A percentile compares a stretch with the other conserved stretches of the same genome.
Evolutionary conservation across 2,888 invertebrate genomes (phyloP).

Genomic region (Drosophila affinis): DNA sequence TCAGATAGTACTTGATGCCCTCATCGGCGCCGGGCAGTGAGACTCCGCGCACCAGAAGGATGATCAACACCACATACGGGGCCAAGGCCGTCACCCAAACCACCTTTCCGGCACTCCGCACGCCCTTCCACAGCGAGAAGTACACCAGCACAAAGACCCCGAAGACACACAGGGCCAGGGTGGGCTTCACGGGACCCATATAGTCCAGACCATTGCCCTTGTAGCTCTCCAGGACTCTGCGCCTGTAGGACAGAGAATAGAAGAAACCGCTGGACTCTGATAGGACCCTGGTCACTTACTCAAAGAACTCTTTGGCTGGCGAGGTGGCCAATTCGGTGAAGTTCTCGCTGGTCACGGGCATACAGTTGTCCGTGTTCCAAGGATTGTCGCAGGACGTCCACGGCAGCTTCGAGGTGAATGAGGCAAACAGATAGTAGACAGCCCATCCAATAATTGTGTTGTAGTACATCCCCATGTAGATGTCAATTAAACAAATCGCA

Average conservation of each 20-base stretch:
- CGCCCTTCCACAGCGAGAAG: slow-evolving; percentile 98
- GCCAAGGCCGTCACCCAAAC: slow-evolving; percentile 98
- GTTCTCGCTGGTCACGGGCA: slow-evolving; percentile 86
- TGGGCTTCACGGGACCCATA: slow-evolving; percentile 95
- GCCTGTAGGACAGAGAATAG: slow-evolving; percentile 85
- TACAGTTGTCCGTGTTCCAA: slow-evolving; percentile 93
- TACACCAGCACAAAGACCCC: slow-evolving; percentile 96
- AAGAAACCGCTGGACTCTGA: neutral
- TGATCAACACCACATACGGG: slow-evolving; percentile 95
- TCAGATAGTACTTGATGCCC: slow-evolving; percentile 94
- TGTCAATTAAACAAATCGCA: slow-evolving; percentile 97
- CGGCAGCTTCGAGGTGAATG: slow-evolving; percentile 91
- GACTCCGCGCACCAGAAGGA: slow-evolving; percentile 92
- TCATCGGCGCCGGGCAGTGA: slow-evolving; percentile 93
- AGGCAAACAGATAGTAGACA: slow-evolving; percentile 94
- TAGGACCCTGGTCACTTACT: slow-evolving; percentile 86
- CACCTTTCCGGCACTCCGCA: slow-evolving; percentile 96
- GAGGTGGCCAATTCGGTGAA: slow-evolving; percentile 86
- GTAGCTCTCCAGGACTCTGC: slow-evolving; percentile 93
- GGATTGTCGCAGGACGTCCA: slow-evolving; percentile 94
- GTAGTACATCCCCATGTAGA: slow-evolving; percentile 98
- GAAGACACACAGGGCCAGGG: slow-evolving; percentile 94
- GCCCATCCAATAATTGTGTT: slow-evolving; percentile 99
- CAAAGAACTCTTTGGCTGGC: slow-evolving; percentile 94
- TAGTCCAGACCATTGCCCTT: slow-evolving; percentile 92